Evolutionary conservation across 2,888 invertebrate genomes (phyloP).

Genomic region (Acrobasis suavella): DNA sequence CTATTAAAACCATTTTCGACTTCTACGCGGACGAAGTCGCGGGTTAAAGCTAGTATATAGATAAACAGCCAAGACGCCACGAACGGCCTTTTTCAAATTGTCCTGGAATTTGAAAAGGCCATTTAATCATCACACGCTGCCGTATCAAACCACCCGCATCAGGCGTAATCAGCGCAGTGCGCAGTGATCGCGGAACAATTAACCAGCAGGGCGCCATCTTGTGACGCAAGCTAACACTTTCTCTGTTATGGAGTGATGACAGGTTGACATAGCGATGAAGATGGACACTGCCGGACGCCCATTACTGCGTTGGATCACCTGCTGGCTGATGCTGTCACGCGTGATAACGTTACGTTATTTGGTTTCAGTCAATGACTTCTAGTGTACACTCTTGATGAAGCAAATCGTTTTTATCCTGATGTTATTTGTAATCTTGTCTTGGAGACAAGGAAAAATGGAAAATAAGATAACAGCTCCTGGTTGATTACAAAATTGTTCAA

Average conservation of each 20-base stretch:
- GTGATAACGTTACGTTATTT: neutral
- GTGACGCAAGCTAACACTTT: constrained; percentile 20
- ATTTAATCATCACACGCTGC: neutral
- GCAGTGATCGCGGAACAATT: constrained; percentile 2
- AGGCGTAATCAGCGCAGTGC: constrained; percentile 5
- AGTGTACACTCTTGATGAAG: neutral
- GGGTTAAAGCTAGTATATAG: too few species aligned
- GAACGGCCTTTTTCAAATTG: too few species aligned
- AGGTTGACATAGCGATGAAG: neutral
- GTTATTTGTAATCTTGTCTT: neutral
- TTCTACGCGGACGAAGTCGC: too few species aligned
- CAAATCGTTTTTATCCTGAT: neutral
- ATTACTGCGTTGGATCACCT: neutral
- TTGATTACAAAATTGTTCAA: too few species aligned
- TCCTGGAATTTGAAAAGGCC: too few species aligned
- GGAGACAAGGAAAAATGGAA: neutral
- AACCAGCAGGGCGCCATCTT: constrained; percentile 10
- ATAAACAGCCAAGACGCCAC: too few species aligned
- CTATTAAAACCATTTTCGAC: too few species aligned
- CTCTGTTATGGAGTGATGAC: constrained; percentile 20
- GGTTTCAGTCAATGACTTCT: neutral
- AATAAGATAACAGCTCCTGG: too few species aligned
- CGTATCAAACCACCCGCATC: neutral
- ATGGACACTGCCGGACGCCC: neutral
- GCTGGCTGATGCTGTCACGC: neutral